These are phyloP conservation scores for Drosophila insularis DNA, from an alignment of 1,140 invertebrate genomes.

Conservation along the genomic window DNA sequence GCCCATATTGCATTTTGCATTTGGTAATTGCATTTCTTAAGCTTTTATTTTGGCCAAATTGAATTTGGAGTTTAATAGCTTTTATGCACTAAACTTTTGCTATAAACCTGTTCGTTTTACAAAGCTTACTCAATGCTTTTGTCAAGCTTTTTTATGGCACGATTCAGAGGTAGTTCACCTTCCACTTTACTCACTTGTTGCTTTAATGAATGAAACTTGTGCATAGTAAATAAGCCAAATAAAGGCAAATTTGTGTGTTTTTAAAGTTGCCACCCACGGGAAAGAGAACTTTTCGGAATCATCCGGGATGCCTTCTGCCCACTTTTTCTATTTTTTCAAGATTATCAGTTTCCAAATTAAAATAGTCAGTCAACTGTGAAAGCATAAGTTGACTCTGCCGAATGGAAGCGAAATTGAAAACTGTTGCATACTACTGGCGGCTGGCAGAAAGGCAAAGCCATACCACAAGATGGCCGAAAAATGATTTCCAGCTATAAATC, in stretches of 20 bases:
- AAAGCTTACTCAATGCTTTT: background rate
- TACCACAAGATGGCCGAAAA: constrained; percentile 42
- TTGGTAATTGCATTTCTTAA: background rate
- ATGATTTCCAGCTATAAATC: constrained; percentile 78
- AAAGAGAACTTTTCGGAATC: background rate
- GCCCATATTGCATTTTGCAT: background rate
- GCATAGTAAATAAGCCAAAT: background rate
- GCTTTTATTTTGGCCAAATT: background rate
- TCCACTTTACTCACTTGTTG: background rate
- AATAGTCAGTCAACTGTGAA: constrained; percentile 61
- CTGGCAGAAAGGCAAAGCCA: constrained; percentile 6
- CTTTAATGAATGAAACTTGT: background rate
- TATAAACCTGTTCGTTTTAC: background rate
- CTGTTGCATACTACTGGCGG: constrained; percentile 64
- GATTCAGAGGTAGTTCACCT: background rate
- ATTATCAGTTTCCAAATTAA: constrained; percentile 72
- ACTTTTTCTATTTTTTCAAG: background rate
- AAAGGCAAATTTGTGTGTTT: background rate
- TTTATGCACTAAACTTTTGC: background rate
- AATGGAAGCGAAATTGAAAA: constrained; percentile 57
- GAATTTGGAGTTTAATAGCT: background rate
- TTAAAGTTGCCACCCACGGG: background rate
- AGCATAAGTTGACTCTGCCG: constrained; percentile 45
- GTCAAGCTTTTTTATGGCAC: background rate
- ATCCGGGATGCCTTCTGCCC: background rate